Evolutionary conservation across 2,888 invertebrate genomes (phyloP).

Genomic region (Hartigia nigra): DNA sequence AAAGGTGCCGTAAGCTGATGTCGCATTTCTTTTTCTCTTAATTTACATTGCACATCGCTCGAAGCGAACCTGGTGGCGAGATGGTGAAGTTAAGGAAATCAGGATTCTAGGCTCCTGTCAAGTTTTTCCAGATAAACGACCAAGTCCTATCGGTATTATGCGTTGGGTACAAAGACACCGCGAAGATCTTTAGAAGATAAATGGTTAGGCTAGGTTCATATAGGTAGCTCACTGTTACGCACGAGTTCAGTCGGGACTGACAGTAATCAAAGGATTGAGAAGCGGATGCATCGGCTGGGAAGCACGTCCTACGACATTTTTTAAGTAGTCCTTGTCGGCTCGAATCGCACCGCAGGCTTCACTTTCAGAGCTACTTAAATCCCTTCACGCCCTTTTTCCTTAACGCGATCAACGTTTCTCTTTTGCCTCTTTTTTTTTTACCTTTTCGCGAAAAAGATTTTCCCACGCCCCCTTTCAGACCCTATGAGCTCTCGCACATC

Average conservation of each 20-base stretch:
- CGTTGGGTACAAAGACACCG: not conserved
- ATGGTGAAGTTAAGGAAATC: not conserved
- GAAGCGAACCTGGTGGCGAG: not conserved
- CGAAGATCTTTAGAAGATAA: not conserved
- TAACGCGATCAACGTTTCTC: not conserved
- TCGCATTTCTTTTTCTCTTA: not conserved
- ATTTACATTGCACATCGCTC: not conserved
- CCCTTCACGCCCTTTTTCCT: not conserved
- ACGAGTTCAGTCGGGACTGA: not conserved
- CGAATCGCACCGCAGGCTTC: not conserved
- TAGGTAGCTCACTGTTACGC: not conserved
- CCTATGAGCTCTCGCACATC: not conserved
- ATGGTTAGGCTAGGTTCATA: not conserved
- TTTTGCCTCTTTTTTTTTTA: not conserved
- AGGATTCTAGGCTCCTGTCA: not conserved
- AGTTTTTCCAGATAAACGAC: not conserved
- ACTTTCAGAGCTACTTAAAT: not conserved
- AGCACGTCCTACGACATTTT: not conserved
- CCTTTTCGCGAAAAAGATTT: not conserved
- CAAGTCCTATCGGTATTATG: not conserved
- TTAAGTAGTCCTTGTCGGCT: not conserved
- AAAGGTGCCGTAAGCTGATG: not conserved
- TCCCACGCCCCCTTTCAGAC: not conserved
- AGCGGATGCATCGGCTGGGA: not conserved
- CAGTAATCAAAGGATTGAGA: not conserved